Evolutionary conservation across 2,888 invertebrate species (phyloP), one percentile per base, ranked within the genome.

Genomic region (Bursaphelenchus okinawaensis): DNA sequence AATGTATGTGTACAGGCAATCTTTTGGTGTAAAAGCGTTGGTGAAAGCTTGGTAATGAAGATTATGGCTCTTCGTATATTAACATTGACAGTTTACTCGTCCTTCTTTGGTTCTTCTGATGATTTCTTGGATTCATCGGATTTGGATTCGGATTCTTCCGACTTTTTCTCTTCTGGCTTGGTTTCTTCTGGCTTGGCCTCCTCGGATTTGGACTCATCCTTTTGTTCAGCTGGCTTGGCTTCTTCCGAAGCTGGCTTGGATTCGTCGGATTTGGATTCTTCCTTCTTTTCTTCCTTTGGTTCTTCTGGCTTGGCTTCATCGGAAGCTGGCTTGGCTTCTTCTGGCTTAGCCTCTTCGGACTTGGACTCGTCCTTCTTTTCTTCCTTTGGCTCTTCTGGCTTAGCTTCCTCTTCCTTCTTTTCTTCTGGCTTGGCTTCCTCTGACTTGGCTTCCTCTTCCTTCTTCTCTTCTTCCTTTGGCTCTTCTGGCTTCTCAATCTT

Each of bases 401-500:
- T 59, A 24, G 61, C 54, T 24, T 61, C 61, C 24, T 61, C 61
- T 23, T 50, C 50, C 63, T 63, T 63, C 60, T 63, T 63, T 27
- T 58, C 57, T 28, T 57, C 57, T 26, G 57, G 29, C 57, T 57
- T 57, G 31, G 29, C 7, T 26, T 61, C 28, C 59, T 62, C 59
- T 7, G 24, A 27, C 9, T 58, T 58, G 29, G 29, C 29, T 23
- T 55, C 55, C 28, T 55, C 55, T n/a, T n/a, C n/a, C n/a, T n/a
- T n/a, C n/a, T n/a, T n/a, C n/a, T n/a, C n/a, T n/a, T n/a, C n/a
- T n/a, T n/a, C n/a, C 27, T 24, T 55, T 6, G 55, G 8, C 24
- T 55, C 55, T 7, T 55, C 55, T 8, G 52, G 0, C 55, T 55
- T 55, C 7, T 58, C 58, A 28, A 50, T 22, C 58, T 58, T 58